Evolutionary conservation across 2,113 vertebrate species (phyloP).

Genomic region (Cranoglanis bouderius): DNA sequence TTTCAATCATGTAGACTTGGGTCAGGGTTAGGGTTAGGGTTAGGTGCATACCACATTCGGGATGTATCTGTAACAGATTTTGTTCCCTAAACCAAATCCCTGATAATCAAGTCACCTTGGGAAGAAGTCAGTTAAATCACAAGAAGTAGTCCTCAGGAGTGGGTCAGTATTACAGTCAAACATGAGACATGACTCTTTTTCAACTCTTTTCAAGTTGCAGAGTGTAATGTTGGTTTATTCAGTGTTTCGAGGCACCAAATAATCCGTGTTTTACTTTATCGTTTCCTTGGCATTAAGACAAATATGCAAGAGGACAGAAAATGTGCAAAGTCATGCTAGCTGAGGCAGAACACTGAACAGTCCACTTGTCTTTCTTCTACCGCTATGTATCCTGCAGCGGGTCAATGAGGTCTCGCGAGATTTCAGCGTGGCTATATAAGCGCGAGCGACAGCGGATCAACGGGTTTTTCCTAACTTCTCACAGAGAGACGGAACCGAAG

Average conservation of each 20-base stretch:
- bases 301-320: constrained; percentile 42
- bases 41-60: not conserved
- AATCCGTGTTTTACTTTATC: not conserved
- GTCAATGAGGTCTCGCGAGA: constrained; percentile 65
- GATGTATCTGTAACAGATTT: not conserved
- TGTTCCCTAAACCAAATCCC: not conserved
- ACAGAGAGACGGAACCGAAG: not conserved
- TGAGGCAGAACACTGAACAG: not conserved
- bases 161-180: not conserved
- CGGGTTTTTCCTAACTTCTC: not conserved
- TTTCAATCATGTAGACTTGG: not conserved
- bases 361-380: not conserved
- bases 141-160: not conserved
- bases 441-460: not conserved
- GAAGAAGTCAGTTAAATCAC: too few species aligned
- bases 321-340: constrained; percentile 73
- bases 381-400: not conserved
- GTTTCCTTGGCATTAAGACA: not conserved
- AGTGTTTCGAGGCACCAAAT: not conserved
- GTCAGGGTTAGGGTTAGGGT: too few species aligned
- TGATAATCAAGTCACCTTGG: not conserved
- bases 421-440: constrained; percentile 59
- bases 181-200: not conserved
- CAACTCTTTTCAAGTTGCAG: not conserved
- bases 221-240: not conserved